These are phyloP conservation scores for Erannis defoliaria DNA, from an alignment of 2,888 invertebrate genomes.

Conservation along the genomic window DNA sequence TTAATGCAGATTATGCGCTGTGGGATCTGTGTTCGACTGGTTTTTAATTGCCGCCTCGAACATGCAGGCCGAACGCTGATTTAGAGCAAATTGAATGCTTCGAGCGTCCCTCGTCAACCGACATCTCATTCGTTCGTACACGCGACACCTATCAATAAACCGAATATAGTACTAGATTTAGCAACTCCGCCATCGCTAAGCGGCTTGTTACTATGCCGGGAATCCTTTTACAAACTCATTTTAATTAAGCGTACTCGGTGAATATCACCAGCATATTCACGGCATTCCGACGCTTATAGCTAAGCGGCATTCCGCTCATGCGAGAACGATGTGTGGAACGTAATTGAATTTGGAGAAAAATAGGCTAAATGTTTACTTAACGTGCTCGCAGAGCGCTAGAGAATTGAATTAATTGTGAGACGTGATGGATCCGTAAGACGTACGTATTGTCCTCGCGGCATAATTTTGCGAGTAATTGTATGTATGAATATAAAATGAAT, in stretches of 20 bases:
- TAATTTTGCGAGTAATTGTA: slow-evolving; percentile 75
- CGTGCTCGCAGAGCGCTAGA: slow-evolving; percentile 38
- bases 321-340: slow-evolving; percentile 47
- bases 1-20: slow-evolving; percentile 72
- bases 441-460: slow-evolving; percentile 68
- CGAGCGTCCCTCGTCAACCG: slow-evolving; percentile 58
- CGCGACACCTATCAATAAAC: slow-evolving; percentile 72
- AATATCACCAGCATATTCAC: slow-evolving; percentile 51
- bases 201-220: slow-evolving; percentile 57
- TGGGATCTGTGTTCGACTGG: slow-evolving; percentile 61
- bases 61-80: slow-evolving; percentile 66
- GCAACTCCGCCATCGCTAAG: slow-evolving; percentile 46
- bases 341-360: slow-evolving; percentile 40
- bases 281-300: slow-evolving; percentile 45
- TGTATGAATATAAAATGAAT: slow-evolving; percentile 79
- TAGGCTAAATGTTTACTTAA: slow-evolving; percentile 29
- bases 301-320: slow-evolving; percentile 38
- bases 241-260: slow-evolving; percentile 51
- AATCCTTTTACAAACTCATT: slow-evolving; percentile 57
- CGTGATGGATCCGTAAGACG: slow-evolving; percentile 63
- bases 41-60: slow-evolving; percentile 71
- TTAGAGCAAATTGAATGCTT: slow-evolving; percentile 78
- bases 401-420: slow-evolving; percentile 72
- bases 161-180: slow-evolving; percentile 53
- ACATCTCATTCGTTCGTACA: slow-evolving; percentile 66